Evolutionary conservation across 1,140 invertebrate genomes (phyloP), one percentile per base, ranked within the genome.

Genomic region (Brachionus manjavacas): DNA sequence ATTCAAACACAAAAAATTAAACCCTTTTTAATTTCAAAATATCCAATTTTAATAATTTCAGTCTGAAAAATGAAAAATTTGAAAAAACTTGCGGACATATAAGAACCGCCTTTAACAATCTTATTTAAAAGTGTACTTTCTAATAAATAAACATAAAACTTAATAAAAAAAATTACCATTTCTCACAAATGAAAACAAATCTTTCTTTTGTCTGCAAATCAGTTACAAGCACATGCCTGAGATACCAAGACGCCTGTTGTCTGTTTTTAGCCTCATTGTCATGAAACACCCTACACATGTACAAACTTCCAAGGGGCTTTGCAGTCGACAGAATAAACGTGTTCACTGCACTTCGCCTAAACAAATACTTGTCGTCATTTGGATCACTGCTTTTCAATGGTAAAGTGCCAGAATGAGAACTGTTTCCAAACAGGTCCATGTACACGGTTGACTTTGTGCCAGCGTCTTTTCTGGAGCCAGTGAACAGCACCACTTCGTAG

Each of bases 171-270:
- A n/a, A 20, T 16, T 8, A 76, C 89, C 89, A 89, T 83, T 87
- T 87, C 85, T 89, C 88, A 85, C 88, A 89, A 16, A 88, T 85
- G 84, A 89, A 89, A 84, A 88, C 88, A 85, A 88, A 91, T 80
- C 90, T 91, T 78, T 90, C 86, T n/a, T 89, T 88, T 0, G 91
- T 92, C 86, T 92, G 91, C n/a, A 92, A 85, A 85, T 92, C 92
- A 35, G 89, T 87, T 6, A 92, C 86, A 6, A 91, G 85, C 35
- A 92, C 86, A 85, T 90, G 89, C 39, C 89, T 90, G 28, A 91
- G 87, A 85, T 89, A 91, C 91, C 91, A 92, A 0, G 91, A 91
- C 1, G 88, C 90, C 14, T 88, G 86, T 28, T 89, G 87, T 4
- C 91, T 90, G 80, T 88, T 88, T 83, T 88, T 88, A 4, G 91